Base-by-base conservation (phyloP, 2,113 vertebrate genomes). In the Passer montanus region DNA sequence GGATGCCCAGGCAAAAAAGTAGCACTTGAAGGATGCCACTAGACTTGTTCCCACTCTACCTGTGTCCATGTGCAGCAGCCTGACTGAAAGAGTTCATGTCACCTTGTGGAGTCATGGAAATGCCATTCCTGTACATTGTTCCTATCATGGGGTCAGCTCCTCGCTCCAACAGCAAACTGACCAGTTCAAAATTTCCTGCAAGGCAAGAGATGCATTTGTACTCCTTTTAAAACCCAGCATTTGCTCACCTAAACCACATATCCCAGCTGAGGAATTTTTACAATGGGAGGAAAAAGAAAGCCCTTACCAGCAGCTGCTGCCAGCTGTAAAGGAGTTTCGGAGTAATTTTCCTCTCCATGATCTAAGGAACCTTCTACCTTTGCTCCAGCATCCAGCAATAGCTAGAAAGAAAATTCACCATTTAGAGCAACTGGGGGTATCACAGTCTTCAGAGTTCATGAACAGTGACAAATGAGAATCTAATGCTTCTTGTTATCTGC, bases 81-180 rank as follows among this genome's bases (percentile, higher is more conserved):
- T 99, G 98, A 98, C 99, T 99, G 98, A 99, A 99, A 87, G 99
- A 99, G 97, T 99, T 99, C 99, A 99, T 99, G 97, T 99, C 99
- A 70, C 99, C 99, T 97, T 99, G 99, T 27, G 99, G 98, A 50
- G 99, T 98, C 7, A 99, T 98, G 94, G 99, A 99, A 98, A 99
- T 99, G 90, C 99, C 99, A 14, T 99, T 99, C 83, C 99, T 99
- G 97, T 99, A 99, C 98, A 99, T 98, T 85, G 99, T 99, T 93
- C 99, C 99, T 98, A 99, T 98, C 98, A 99, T 98, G 96, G 99
- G 99, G 94, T 99, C 99, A 15, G 98, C 99, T 43, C 99, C 99
- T 79, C 99, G 97, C 94, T 99, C 99, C 98, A 99, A 96, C 98
- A 99, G 98, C 98, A 99, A 98, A 98, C 98, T 99, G 97, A 99